phyloP scores from a whole-genome alignment of 2,888 invertebrate species.

The Plutella xylostella region DNA sequence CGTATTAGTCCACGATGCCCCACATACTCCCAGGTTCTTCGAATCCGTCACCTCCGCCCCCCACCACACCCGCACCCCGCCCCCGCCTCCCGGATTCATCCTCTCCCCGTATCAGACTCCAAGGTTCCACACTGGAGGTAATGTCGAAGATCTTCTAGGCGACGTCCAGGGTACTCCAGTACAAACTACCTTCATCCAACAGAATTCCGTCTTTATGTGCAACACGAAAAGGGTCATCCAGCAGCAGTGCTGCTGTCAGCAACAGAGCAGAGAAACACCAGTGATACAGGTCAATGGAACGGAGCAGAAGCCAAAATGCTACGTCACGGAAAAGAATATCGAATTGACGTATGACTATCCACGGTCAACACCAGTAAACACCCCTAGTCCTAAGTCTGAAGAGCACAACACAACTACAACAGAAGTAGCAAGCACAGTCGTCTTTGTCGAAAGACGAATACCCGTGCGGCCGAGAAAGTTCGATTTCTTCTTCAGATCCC shows the following conservation, averaged over 20 bases:
- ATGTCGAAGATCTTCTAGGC: constrained; percentile 75
- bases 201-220: constrained; percentile 64
- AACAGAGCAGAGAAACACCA: constrained; percentile 7
- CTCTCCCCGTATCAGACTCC: constrained; percentile 49
- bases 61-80: constrained; percentile 33
- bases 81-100: constrained; percentile 56
- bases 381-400: constrained; percentile 43
- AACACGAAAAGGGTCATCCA: constrained; percentile 55
- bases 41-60: constrained; percentile 53
- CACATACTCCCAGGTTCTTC: constrained; percentile 53
- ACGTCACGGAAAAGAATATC: constrained; percentile 64
- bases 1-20: constrained; percentile 58
- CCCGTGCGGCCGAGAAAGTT: constrained; percentile 58
- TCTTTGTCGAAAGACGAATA: constrained; percentile 61
- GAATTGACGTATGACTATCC: constrained; percentile 64
- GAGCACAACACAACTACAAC: constrained; percentile 48
- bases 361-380: constrained; percentile 46
- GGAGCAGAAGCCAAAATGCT: constrained; percentile 22
- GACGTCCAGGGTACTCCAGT: constrained; percentile 71
- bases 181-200: constrained; percentile 56
- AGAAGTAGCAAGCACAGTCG: constrained; percentile 63
- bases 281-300: neutral
- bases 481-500: constrained; percentile 59
- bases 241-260: constrained; percentile 53
- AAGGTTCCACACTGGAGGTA: constrained; percentile 70